Base-by-base conservation (phyloP, 1,140 invertebrate species). In the Nasonia longicornis region DNA sequence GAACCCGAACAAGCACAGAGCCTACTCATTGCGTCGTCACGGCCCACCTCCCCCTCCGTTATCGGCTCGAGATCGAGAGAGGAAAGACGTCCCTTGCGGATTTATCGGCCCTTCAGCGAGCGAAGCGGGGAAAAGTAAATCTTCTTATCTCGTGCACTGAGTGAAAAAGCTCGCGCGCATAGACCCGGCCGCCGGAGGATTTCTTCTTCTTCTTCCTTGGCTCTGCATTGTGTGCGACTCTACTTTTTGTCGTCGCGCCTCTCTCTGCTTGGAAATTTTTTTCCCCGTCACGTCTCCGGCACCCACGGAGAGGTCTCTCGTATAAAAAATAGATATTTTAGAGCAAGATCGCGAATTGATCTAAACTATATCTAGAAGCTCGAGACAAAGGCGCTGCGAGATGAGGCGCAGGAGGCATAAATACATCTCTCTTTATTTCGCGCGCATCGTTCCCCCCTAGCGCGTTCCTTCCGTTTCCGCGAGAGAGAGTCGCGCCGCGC, bases 91-190 rank as follows among this genome's bases (percentile, higher is more conserved):
- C 72, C 31, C 77, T 79, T 71, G 7, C 45, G 77, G 69, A 79
- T 71, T 79, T 79, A 79, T 79, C 77, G 67, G 67, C 16, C 35
- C 16, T 35, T 64, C 52, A 20, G 52, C 73, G 52, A 72, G 42
- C 29, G 74, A 31, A 31, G 64, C 64, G 64, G 14, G 29, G 35
- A 42, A n/a, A 63, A 42, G 38, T 58, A 52, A 29, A 16, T 45
- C 45, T 31, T 63, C 48, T 79, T 79, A 79, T 72, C 67, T 78
- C 11, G 38, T 69, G 69, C 52, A 69, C 7, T 48, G 69, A 71
- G 69, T 72, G 69, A 79, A 79, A 72, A 79, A 79, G 45, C 52
- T 71, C 69, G 69, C 69, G 69, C 69, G 58, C 74, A n/a, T 64
- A 76, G 52, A 58, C 52, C 52, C 52, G 52, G 3, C 52, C 29